Evolutionary conservation across 2,113 vertebrate species (phyloP).

Genomic region (Sylvilagus bachmani): DNA sequence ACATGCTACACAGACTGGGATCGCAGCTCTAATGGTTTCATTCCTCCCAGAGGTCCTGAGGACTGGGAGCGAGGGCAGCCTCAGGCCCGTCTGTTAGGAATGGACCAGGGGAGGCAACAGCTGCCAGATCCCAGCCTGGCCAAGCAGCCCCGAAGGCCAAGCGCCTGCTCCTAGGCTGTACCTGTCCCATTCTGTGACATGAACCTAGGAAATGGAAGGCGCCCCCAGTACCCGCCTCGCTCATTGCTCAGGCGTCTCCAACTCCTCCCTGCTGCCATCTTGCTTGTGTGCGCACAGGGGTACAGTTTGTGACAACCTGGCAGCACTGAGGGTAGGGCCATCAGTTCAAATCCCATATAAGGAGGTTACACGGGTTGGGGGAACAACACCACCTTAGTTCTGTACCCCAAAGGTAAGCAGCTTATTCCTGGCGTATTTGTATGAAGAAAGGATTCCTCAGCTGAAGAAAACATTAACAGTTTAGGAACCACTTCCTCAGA

Average conservation of each 20-base stretch:
- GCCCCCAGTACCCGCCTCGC: background rate
- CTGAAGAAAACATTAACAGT: background rate
- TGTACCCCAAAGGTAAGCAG: background rate
- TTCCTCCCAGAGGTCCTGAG: constrained; percentile 25
- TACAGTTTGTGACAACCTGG: background rate
- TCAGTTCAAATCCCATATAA: background rate
- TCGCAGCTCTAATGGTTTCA: background rate
- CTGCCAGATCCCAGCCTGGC: background rate
- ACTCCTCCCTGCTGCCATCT: background rate
- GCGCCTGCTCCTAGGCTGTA: no score
- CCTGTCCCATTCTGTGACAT: background rate
- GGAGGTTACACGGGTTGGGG: background rate
- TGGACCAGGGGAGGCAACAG: background rate
- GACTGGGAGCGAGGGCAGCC: background rate
- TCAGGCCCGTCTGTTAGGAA: background rate
- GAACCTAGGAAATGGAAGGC: background rate
- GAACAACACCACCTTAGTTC: background rate
- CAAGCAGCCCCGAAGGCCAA: background rate
- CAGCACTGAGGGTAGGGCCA: background rate
- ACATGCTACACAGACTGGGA: background rate
- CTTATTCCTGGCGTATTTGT: background rate
- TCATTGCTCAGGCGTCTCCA: background rate
- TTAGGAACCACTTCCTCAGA: background rate
- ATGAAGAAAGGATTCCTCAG: constrained; percentile 25
- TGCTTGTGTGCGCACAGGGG: fast-evolving